A percentile compares a stretch with the other conserved stretches of the same genome.
Evolutionary conservation across 2,888 invertebrate genomes (phyloP).

Genomic region (Cosmia trapezina): DNA sequence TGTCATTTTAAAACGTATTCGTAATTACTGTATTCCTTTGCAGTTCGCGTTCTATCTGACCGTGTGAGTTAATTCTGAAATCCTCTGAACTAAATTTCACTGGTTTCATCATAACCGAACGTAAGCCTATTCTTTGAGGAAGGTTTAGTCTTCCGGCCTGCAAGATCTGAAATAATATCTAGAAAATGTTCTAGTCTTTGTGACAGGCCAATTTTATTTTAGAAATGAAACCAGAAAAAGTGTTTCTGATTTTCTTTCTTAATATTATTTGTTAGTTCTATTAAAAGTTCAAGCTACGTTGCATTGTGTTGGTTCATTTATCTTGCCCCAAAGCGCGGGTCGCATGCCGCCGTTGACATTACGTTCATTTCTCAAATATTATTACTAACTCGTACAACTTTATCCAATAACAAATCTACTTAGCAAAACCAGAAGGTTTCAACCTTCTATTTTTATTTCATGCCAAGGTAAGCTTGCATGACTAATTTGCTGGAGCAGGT

Average conservation of each 20-base stretch:
- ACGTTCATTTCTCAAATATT: conserved; percentile 87
- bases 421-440: conserved; percentile 65
- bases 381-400: conserved; percentile 82
- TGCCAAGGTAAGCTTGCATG: conserved; percentile 67
- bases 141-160: conserved; percentile 30
- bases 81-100: conserved; percentile 42
- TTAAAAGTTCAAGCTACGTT: conserved; percentile 66
- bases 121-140: conserved; percentile 46
- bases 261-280: conserved; percentile 45
- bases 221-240: conserved; percentile 12
- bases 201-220: conserved; percentile 29
- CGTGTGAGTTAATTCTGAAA: conserved; percentile 47
- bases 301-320: conserved; percentile 83
- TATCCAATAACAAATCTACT: conserved; percentile 80
- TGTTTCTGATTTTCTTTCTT: conserved; percentile 17
- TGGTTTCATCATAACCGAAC: conserved; percentile 42
- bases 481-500: conserved; percentile 63
- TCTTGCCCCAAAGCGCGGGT: conserved; percentile 79
- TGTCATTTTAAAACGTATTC: conserved; percentile 9
- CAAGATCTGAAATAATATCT: conserved; percentile 44
- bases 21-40: conserved; percentile 31
- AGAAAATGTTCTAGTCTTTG: conserved; percentile 31
- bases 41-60: conserved; percentile 14
- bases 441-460: conserved; percentile 66
- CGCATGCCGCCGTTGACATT: conserved; percentile 84